These are phyloP conservation scores for Arnoldichthys spilopterus DNA, from an alignment of 2,797 vertebrate genomes.

Conservation along the genomic window DNA sequence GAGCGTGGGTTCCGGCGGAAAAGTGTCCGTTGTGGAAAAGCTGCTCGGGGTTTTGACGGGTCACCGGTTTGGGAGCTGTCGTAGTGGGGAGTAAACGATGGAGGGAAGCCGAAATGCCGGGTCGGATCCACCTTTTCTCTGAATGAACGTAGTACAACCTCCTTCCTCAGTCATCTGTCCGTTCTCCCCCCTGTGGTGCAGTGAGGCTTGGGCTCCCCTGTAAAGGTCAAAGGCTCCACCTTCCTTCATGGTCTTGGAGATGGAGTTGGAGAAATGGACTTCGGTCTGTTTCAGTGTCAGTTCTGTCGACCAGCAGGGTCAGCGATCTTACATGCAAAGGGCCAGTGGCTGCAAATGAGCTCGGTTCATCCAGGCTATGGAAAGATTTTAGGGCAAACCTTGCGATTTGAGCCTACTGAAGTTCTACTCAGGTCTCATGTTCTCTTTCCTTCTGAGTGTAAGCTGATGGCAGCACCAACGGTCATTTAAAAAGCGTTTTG, in stretches of 20 bases:
- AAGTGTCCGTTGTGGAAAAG: not conserved
- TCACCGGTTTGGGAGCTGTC: too few species aligned
- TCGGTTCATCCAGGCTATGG: too few species aligned
- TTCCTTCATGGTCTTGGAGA: too few species aligned
- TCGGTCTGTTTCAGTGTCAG: too few species aligned
- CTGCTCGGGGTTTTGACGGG: too few species aligned
- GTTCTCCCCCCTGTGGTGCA: not conserved
- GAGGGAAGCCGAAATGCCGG: not conserved
- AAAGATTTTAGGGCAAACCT: too few species aligned
- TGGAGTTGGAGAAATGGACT: too few species aligned
- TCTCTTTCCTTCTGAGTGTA: not conserved
- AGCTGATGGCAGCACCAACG: not conserved
- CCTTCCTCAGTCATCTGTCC: not conserved
- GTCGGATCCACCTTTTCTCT: not conserved
- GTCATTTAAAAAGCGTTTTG: constrained; percentile 4
- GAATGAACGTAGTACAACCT: not conserved
- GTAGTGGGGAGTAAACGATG: too few species aligned
- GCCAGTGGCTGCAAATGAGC: too few species aligned
- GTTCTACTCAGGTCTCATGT: not conserved
- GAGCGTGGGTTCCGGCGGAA: not conserved
- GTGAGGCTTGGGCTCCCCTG: not conserved
- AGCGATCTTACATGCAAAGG: too few species aligned
- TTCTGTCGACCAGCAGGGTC: too few species aligned
- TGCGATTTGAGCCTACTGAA: too few species aligned
- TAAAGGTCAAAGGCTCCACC: not conserved